These are phyloP conservation scores for Erynnis tages DNA, from an alignment of 2,888 invertebrate species.

Conservation along the genomic window DNA sequence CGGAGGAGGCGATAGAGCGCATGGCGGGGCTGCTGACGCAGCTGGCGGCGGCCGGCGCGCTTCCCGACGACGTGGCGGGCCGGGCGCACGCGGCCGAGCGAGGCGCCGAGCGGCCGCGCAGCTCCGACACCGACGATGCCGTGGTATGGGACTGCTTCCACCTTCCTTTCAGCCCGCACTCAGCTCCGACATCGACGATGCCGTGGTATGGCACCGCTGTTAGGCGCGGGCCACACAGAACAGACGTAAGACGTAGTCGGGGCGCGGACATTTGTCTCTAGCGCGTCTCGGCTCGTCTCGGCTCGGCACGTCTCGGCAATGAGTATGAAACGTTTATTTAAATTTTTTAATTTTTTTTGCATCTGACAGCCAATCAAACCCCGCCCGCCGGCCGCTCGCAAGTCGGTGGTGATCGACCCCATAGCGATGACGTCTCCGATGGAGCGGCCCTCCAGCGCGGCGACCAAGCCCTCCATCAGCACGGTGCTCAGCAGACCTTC, in stretches of 20 bases:
- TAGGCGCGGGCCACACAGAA: no score
- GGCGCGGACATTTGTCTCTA: no score
- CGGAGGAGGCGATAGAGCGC: constrained; percentile 49
- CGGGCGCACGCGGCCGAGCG: constrained; percentile 73
- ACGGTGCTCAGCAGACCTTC: constrained; percentile 2
- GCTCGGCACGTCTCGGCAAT: no score
- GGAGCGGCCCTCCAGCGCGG: background rate
- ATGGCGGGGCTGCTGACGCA: constrained; percentile 52
- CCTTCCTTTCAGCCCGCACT: no score
- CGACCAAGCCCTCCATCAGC: constrained; percentile 3
- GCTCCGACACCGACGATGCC: constrained; percentile 20
- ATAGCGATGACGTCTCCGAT: constrained; percentile 23
- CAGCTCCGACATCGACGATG: background rate
- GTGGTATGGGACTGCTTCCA: background rate
- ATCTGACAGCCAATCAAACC: constrained; percentile 21
- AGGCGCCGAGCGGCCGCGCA: constrained; percentile 7
- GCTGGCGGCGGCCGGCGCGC: constrained; percentile 45
- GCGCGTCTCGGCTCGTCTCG: no score
- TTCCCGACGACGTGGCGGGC: constrained; percentile 42
- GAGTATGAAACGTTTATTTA: no score
- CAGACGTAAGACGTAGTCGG: no score
- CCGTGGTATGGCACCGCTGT: no score
- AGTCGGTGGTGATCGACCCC: constrained; percentile 42
- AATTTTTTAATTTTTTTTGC: no score
- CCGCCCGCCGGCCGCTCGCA: constrained; percentile 70